Percentiles rank a stretch among this genome's conserved stretches.
phyloP scores from a whole-genome alignment of 2,113 vertebrate genomes.

The Chaetorhynchus papuensis region DNA sequence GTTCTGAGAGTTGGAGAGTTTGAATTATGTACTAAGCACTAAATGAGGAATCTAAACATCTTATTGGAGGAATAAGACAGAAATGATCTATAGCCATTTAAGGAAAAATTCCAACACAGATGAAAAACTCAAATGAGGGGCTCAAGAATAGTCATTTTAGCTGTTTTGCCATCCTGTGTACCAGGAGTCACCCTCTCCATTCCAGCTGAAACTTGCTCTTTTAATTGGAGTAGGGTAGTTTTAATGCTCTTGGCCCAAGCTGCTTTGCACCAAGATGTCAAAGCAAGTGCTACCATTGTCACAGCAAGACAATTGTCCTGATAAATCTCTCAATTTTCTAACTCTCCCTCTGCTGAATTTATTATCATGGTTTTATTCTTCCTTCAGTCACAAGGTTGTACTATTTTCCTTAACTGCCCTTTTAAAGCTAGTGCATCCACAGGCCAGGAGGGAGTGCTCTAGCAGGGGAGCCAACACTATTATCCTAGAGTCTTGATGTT shows the following conservation, averaged over 20 bases:
- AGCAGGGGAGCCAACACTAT: neutral
- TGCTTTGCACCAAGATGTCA: neutral
- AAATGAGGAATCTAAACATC: neutral
- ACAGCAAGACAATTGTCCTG: neutral
- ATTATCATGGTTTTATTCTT: neutral
- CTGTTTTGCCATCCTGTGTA: neutral
- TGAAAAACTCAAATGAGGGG: neutral
- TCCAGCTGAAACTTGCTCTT: neutral
- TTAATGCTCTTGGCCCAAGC: neutral
- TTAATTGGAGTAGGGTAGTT: neutral
- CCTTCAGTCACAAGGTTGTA: neutral
- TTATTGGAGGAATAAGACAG: neutral
- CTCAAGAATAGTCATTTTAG: neutral
- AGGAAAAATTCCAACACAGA: neutral
- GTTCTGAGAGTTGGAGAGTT: neutral
- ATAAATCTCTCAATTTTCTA: neutral
- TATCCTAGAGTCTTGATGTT: neutral
- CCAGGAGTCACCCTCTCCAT: neutral
- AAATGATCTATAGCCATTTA: neutral
- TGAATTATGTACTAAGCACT: neutral
- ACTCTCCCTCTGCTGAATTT: neutral
- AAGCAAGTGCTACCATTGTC: neutral
- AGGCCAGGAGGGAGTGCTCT: constrained; percentile 58
- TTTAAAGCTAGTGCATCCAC: neutral
- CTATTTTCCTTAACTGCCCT: constrained; percentile 5